phyloP scores from a whole-genome alignment of 2,113 vertebrate genomes.

The Cyphomyrus discorhynchus region DNA sequence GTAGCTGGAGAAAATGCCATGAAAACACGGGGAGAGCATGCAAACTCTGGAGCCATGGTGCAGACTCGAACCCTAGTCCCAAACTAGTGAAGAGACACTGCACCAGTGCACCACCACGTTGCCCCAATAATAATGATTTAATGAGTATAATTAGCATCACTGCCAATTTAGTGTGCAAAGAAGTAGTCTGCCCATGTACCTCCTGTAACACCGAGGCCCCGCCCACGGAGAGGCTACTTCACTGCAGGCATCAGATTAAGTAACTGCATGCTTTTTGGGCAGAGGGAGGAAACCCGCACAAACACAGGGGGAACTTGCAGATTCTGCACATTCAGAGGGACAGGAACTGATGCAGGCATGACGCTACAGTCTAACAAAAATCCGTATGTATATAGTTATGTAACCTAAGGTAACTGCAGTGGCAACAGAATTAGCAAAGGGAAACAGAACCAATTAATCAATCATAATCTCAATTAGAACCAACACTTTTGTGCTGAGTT shows the following conservation, averaged over 20 bases:
- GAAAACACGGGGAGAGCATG: not conserved
- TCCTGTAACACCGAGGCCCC: too few relatives aligned
- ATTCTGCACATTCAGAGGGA: not conserved
- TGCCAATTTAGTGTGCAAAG: not conserved
- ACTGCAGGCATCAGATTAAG: too few relatives aligned
- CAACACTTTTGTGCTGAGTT: not conserved
- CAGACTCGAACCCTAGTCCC: not conserved
- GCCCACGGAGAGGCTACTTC: too few relatives aligned
- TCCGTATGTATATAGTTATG: not conserved
- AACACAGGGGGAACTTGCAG: not conserved
- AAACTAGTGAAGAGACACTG: not conserved
- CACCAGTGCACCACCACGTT: not conserved
- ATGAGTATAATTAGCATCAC: not conserved
- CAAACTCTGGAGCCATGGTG: not conserved
- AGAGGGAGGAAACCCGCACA: not conserved
- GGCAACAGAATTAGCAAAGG: not conserved
- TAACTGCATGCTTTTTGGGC: too few relatives aligned
- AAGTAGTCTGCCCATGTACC: not conserved
- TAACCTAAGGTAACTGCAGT: not conserved
- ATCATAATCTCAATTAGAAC: not conserved
- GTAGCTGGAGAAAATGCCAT: too few relatives aligned
- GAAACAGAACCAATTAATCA: not conserved
- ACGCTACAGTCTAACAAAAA: not conserved
- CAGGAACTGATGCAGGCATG: not conserved
- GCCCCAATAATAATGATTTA: not conserved